Evolutionary conservation across 64 coral and sea anemone genomes (phyloP), one percentile per base, ranked within the genome.

Genomic region (Pachyseris speciosa): DNA sequence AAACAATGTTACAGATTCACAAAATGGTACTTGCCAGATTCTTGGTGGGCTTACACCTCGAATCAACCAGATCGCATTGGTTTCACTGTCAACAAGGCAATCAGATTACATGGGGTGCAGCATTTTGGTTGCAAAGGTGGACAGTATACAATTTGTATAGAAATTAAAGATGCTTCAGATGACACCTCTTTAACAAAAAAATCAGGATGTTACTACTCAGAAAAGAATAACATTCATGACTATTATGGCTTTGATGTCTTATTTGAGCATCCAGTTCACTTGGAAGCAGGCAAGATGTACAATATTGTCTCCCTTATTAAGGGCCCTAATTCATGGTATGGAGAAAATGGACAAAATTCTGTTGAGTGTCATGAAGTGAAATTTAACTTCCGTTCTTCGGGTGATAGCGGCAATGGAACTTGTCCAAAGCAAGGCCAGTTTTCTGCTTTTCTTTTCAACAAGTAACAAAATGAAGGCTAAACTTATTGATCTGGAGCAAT

Each of bases 191-290:
- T 78, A 9, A 32, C 25, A 9, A 81, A 38, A 26, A 22, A 38
- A 61, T 22, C 77, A 22, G 77, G 77, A 28, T 37, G 32, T 5
- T 81, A 81, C 22, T 33, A 27, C 2, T 12, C 12, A 34, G 25
- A 78, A 28, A 57, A 55, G 55, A 30, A 34, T 9, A n/a, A 15
- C 47, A 29, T 0, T 0, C 16, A 16, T 5, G 27, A 0, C 11
- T 57, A 55, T 53, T 78, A 55, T 33, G 74, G 49, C 26, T 78
- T 57, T 78, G 74, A 78, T 25, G 49, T 78, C 10, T 48, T 51
- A 16, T 78, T 78, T 53, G 16, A 55, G 7, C 3, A n/a, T 78
- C 74, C 74, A 11, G 4, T 78, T 20, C 0, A 5, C 15, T 34
- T 78, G 31, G 28, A 51, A 15, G 16, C 6, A 78, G 16, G 17